Evolutionary conservation across 2,888 invertebrate species (phyloP), one percentile per base, ranked within the genome.

Genomic region (Chymomyza caudatula): DNA sequence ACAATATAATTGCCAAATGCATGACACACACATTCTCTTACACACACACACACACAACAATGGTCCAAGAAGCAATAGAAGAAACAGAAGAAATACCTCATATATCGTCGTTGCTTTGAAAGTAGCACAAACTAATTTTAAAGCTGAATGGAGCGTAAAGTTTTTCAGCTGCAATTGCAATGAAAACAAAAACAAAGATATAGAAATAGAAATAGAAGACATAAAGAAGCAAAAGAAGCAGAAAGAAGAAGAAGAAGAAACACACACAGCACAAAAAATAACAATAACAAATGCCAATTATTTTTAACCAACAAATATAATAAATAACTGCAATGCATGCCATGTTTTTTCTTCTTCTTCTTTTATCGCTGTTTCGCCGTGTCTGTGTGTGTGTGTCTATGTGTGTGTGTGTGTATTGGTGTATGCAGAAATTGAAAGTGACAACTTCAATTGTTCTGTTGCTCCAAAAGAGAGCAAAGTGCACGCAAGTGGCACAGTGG

Each of bases 81-180:
- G 29, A 29, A 13, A 11, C 11, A 37, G 25, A 37, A 37, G 11
- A 37, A 37, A 37, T 37, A 37, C 29, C 11, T 11, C 29, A 37
- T 13, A 37, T 37, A n/a, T n/a, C n/a, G n/a, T n/a, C 11, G 29
- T 37, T 47, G 19, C 47, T 47, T 47, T 47, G 47, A 47, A 47
- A 47, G 47, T 47, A 19, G 47, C 47, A 47, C 83, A 84, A 86
- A 84, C 76, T 74, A 85, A 84, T 86, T 84, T 85, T 66, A 82
- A 72, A 71, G 84, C 76, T 86, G 86, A 84, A 85, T 84, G 85
- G 82, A 85, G 83, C 82, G 82, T 85, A 73, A 82, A 85, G 82
- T 82, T 84, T 76, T 84, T 73, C 72, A 73, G 77, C 80, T 84
- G 86, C 78, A 83, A 74, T 73, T 77, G 85, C 76, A 78, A 60